These are phyloP conservation scores for Prinia subflava DNA, from an alignment of 2,113 vertebrate species.

Conservation along the genomic window DNA sequence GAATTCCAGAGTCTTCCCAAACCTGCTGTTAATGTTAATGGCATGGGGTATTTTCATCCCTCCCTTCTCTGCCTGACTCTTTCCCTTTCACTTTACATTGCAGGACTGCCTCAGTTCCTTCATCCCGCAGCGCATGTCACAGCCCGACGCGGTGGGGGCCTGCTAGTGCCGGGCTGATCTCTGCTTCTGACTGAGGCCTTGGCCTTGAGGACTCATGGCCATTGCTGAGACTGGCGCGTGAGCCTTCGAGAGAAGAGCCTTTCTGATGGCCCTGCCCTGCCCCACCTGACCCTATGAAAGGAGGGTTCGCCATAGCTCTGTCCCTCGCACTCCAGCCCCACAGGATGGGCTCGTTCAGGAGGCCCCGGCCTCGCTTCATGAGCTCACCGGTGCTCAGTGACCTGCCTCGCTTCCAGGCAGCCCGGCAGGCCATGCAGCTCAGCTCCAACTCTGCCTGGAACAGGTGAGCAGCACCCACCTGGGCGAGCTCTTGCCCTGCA, in stretches of 20 bases:
- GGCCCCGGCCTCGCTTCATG: constrained; percentile 88
- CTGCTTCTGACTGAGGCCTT: neutral
- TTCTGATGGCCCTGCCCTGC: neutral
- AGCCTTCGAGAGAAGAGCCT: neutral
- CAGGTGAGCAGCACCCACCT: constrained; percentile 72
- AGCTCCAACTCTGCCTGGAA: constrained; percentile 92
- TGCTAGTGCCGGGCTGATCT: neutral
- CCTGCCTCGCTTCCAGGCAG: constrained; percentile 81
- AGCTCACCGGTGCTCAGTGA: constrained; percentile 94
- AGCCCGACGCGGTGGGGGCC: accelerated
- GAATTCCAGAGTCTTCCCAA: neutral
- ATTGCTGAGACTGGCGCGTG: accelerated
- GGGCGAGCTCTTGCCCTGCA: neutral
- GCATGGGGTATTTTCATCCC: neutral
- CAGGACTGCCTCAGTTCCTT: neutral
- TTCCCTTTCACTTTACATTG: neutral
- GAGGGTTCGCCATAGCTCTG: constrained; percentile 24
- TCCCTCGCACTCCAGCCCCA: constrained; percentile 49
- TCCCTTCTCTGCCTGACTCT: neutral
- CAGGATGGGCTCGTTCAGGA: constrained; percentile 80
- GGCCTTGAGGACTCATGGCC: neutral
- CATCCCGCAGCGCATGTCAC: accelerated
- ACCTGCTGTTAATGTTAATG: neutral
- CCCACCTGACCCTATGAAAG: constrained; percentile 68
- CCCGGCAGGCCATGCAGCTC: constrained; percentile 79